Evolutionary conservation across 2,113 vertebrate species (phyloP).

Genomic region (Trematocara marginatum): DNA sequence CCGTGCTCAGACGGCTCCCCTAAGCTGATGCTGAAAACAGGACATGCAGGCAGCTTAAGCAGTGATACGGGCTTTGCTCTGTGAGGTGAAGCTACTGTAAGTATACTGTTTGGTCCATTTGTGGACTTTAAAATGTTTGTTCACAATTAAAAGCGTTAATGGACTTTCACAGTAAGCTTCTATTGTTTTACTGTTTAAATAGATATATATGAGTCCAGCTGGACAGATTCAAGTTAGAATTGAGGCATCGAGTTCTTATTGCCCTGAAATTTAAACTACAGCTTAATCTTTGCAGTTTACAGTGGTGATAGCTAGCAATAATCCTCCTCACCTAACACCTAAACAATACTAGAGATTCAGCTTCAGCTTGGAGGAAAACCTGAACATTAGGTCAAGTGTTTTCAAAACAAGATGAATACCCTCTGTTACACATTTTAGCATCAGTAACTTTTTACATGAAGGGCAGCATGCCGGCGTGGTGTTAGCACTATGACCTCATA

Average conservation of each 20-base stretch:
- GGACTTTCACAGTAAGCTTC: neutral
- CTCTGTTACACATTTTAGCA: neutral
- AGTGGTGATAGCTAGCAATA: neutral
- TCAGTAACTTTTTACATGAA: neutral
- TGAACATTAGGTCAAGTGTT: neutral
- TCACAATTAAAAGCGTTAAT: neutral
- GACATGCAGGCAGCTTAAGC: neutral
- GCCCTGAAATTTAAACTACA: neutral
- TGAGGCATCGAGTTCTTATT: neutral
- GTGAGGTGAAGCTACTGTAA: constrained; percentile 10
- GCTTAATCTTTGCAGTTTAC: neutral
- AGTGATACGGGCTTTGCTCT: constrained; percentile 24
- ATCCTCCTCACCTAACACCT: neutral
- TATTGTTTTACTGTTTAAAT: neutral
- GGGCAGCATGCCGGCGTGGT: neutral
- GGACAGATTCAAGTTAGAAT: neutral
- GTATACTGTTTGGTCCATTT: neutral
- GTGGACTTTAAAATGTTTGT: neutral
- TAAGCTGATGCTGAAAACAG: neutral
- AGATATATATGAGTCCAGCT: neutral
- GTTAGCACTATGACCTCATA: neutral
- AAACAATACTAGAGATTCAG: neutral
- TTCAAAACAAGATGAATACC: neutral
- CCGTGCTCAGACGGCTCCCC: neutral
- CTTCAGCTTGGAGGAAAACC: neutral